Evolutionary conservation across 2,888 invertebrate genomes (phyloP).

Genomic region (Rhingia campestris): DNA sequence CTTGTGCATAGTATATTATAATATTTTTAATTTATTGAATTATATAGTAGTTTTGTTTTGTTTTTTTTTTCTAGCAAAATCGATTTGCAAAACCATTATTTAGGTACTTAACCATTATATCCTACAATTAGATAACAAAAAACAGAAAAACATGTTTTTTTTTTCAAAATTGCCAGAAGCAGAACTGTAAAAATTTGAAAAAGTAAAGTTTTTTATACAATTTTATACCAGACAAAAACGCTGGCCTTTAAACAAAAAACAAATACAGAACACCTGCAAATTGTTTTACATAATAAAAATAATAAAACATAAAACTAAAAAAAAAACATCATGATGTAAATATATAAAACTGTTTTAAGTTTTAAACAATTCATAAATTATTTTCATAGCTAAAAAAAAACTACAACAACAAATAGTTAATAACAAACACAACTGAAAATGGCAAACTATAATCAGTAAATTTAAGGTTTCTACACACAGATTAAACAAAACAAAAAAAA

Average conservation of each 20-base stretch:
- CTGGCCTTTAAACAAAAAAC: conserved; percentile 50
- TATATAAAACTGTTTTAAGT: conserved; percentile 77
- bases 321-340: conserved; percentile 60
- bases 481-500: conserved; percentile 41
- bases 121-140: conserved; percentile 37
- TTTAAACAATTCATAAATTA: conserved; percentile 75
- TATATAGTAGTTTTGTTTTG: conserved; percentile 48
- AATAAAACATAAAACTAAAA: conserved; percentile 39
- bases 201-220: conserved; percentile 45
- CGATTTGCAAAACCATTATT: conserved; percentile 56
- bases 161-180: conserved; percentile 52
- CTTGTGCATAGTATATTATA: conserved; percentile 64
- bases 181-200: conserved; percentile 21
- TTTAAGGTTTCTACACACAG: conserved; percentile 66
- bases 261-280: conserved; percentile 35
- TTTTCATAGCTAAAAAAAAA: conserved; percentile 62
- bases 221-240: conserved; percentile 63
- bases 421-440: conserved; percentile 41
- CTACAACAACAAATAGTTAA: conserved; percentile 43
- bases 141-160: conserved; percentile 19
- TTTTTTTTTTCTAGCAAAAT: conserved; percentile 36
- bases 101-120: conserved; percentile 66
- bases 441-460: conserved; percentile 59
- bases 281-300: conserved; percentile 39
- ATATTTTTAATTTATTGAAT: conserved; percentile 73